These are phyloP conservation scores for Sclerurus mexicanus DNA, from an alignment of 2,113 vertebrate genomes.

Conservation along the genomic window DNA sequence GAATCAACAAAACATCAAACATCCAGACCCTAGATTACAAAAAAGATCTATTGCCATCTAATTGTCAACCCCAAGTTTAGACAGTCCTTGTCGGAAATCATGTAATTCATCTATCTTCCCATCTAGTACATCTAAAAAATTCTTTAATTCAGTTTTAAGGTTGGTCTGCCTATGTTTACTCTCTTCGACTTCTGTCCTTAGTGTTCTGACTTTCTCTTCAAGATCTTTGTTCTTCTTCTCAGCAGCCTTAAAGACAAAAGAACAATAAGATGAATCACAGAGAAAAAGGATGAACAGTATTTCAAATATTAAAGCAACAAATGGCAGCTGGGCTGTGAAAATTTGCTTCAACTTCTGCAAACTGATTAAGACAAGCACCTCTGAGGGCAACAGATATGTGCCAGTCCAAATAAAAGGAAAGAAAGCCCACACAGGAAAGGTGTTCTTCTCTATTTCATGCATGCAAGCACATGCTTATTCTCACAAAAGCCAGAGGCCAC, in stretches of 20 bases:
- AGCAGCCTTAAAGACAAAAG: conserved; percentile 78
- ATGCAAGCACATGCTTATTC: not conserved
- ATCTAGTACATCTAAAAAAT: conserved; percentile 91
- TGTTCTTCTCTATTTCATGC: not conserved
- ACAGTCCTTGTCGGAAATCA: conserved; percentile 91
- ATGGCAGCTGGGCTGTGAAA: not conserved
- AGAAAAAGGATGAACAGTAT: not conserved
- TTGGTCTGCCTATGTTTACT: conserved; percentile 85
- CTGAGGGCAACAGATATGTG: not conserved
- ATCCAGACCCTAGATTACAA: conserved; percentile 59
- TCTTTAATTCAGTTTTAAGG: conserved; percentile 92
- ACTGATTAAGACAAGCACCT: not conserved
- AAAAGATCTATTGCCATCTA: conserved; percentile 67
- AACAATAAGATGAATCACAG: not conserved
- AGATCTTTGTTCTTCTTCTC: conserved; percentile 88
- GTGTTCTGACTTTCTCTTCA: conserved; percentile 80
- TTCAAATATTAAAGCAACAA: not conserved
- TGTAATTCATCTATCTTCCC: conserved; percentile 96
- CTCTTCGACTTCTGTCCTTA: conserved; percentile 86
- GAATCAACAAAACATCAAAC: conserved; percentile 64
- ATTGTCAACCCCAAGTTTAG: conserved; percentile 89
- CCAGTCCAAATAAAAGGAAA: not conserved
- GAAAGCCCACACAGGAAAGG: not conserved
- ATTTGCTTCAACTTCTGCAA: not conserved
- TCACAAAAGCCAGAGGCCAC: not conserved